Conservation (phyloP, 2,888 invertebrate species). For the Melanostoma mellinum region DNA sequence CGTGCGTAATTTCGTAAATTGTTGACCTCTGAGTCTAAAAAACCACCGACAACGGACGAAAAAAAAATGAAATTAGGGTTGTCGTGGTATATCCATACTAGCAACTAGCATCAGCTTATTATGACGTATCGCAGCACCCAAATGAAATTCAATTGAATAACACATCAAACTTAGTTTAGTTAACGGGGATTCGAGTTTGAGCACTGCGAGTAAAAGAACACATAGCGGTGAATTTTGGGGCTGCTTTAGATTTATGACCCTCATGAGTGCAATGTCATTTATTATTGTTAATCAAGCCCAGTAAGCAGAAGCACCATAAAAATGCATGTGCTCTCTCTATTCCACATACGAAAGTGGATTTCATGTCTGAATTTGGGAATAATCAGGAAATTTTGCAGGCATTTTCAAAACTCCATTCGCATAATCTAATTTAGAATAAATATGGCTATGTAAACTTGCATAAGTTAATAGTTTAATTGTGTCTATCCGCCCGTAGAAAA, state of each 20-base stretch:
- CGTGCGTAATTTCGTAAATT: conserved; percentile 69
- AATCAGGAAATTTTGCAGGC: conserved; percentile 41
- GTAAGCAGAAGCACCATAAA: conserved; percentile 2
- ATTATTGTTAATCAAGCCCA: conserved; percentile 55
- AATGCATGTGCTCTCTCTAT: conserved; percentile 25
- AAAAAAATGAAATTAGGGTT: conserved; percentile 68
- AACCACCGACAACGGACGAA: conserved; percentile 42
- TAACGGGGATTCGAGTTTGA: conserved; percentile 47
- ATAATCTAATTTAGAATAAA: conserved; percentile 54
- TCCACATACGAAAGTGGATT: conserved; percentile 5
- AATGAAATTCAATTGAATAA: conserved; percentile 70
- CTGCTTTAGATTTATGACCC: conserved; percentile 71
- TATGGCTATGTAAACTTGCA: conserved; percentile 61
- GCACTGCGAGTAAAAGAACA: conserved; percentile 29
- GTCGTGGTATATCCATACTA: conserved; percentile 38
- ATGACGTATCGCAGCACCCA: conserved; percentile 58
- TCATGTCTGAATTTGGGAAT: conserved; percentile 43
- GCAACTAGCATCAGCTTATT: conserved; percentile 20
- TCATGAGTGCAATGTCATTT: conserved; percentile 73
- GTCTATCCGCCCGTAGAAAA: conserved; percentile 67
- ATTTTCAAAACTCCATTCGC: conserved; percentile 41
- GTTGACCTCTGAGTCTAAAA: conserved; percentile 62
- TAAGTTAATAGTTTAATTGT: conserved; percentile 72
- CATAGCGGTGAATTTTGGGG: conserved; percentile 47
- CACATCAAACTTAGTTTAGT: conserved; percentile 51